Conservation (phyloP, 1,140 invertebrate species). For the Camponotus floridanus region DNA sequence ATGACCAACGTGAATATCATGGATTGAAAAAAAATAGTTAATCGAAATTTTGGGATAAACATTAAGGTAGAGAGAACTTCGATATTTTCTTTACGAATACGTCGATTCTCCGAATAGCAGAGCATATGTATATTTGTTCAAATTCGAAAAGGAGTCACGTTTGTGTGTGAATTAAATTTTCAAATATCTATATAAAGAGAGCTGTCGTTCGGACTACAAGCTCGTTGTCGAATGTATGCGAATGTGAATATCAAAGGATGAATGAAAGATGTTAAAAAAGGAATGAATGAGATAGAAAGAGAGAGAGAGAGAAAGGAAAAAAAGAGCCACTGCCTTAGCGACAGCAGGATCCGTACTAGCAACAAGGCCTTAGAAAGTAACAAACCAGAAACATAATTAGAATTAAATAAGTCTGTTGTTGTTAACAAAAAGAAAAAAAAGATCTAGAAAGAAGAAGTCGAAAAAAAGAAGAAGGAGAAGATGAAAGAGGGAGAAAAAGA, state of each 20-base stretch:
- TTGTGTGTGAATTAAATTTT: conserved; percentile 11
- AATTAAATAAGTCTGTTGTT: conserved; percentile 79
- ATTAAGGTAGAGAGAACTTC: neutral
- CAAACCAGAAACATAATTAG: conserved; percentile 81
- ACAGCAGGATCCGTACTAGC: conserved; percentile 73
- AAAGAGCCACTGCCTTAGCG: conserved; percentile 79
- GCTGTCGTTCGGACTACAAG: conserved; percentile 17
- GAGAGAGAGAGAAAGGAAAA: conserved; percentile 31
- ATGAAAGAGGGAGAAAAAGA: conserved; percentile 34
- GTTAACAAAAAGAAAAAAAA: conserved; percentile 71
- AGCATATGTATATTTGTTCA: neutral
- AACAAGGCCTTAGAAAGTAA: conserved; percentile 81
- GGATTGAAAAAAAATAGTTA: neutral
- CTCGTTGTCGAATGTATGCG: neutral
- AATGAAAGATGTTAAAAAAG: neutral
- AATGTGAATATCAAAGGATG: neutral
- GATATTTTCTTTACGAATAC: conserved; percentile 22
- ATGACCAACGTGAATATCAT: neutral
- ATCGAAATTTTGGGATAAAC: neutral
- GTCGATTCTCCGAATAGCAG: conserved; percentile 45
- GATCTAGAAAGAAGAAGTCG: neutral
- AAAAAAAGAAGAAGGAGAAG: neutral
- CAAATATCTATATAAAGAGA: neutral
- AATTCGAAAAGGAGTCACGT: conserved; percentile 5
- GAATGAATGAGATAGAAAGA: conserved; percentile 11